These are phyloP conservation scores for Nasua narica DNA, from an alignment of 2,797 vertebrate species.

Conservation along the genomic window DNA sequence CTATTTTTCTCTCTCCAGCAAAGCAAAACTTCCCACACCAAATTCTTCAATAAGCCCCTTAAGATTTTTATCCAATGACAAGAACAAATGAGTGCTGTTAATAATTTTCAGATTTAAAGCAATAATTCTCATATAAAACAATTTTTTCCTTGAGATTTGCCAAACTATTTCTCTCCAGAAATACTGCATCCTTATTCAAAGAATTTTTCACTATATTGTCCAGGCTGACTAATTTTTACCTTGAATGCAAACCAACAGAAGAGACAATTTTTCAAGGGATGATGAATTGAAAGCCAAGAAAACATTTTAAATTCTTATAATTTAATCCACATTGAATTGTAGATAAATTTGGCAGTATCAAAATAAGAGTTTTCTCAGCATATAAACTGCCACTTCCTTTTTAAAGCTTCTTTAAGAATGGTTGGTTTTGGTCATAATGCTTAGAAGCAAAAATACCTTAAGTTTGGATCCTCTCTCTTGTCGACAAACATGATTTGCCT, in stretches of 20 bases:
- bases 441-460: neutral
- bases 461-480: neutral
- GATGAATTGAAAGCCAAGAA: constrained; percentile 71
- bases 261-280: constrained; percentile 68
- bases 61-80: constrained; percentile 69
- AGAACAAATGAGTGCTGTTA: constrained; percentile 77
- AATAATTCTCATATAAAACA: constrained; percentile 76
- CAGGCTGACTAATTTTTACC: constrained; percentile 60
- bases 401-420: constrained; percentile 25
- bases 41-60: constrained; percentile 56
- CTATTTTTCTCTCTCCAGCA: constrained; percentile 50
- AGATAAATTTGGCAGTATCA: neutral
- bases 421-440: neutral
- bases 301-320: constrained; percentile 67
- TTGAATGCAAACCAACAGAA: constrained; percentile 71
- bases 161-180: constrained; percentile 76
- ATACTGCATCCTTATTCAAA: constrained; percentile 58
- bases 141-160: constrained; percentile 80
- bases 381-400: neutral
- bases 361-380: constrained; percentile 8
- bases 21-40: constrained; percentile 50
- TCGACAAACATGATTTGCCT: neutral
- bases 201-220: constrained; percentile 41
- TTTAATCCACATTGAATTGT: constrained; percentile 59
- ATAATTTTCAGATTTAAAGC: constrained; percentile 80